Conservation (phyloP, 37 sponge, comb jelly and placozoan genomes). For the Halichondria panicea region DNA sequence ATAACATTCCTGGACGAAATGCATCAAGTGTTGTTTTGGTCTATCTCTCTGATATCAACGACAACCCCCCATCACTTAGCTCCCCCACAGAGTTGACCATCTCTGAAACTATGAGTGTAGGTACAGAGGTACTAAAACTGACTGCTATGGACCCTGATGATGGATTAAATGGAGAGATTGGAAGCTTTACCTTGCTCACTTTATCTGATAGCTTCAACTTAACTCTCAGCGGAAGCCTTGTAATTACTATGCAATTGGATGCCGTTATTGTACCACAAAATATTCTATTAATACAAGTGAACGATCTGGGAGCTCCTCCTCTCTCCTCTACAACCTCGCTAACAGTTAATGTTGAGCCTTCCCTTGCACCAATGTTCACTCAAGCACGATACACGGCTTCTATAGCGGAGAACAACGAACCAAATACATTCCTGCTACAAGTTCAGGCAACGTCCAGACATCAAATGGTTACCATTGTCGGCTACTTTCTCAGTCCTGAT, state of each 20-base stretch:
- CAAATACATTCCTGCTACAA: constrained; percentile 31
- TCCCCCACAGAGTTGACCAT: constrained; percentile 7
- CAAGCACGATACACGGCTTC: constrained; percentile 16
- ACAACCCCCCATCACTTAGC: constrained; percentile 60
- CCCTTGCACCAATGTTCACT: constrained; percentile 46
- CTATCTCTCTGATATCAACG: constrained; percentile 64
- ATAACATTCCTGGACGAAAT: constrained; percentile 9
- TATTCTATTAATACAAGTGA: constrained; percentile 35
- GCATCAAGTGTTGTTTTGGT: constrained; percentile 41
- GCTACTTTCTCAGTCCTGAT: neutral
- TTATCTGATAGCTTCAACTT: neutral
- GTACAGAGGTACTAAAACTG: constrained; percentile 8
- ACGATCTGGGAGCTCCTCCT: constrained; percentile 49
- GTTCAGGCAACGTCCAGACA: constrained; percentile 35
- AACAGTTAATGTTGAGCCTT: constrained; percentile 26
- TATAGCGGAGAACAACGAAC: constrained; percentile 49
- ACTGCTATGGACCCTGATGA: constrained; percentile 55
- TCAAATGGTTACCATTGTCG: neutral
- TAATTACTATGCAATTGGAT: constrained; percentile 6
- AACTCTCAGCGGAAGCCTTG: constrained; percentile 2
- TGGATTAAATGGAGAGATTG: constrained; percentile 46
- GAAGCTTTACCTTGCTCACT: neutral
- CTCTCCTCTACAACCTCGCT: constrained; percentile 36
- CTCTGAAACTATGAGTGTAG: constrained; percentile 26
- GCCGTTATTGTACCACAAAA: constrained; percentile 7